These are phyloP conservation scores for Euglossa dilemma DNA, from an alignment of 1,140 invertebrate genomes.

Conservation along the genomic window DNA sequence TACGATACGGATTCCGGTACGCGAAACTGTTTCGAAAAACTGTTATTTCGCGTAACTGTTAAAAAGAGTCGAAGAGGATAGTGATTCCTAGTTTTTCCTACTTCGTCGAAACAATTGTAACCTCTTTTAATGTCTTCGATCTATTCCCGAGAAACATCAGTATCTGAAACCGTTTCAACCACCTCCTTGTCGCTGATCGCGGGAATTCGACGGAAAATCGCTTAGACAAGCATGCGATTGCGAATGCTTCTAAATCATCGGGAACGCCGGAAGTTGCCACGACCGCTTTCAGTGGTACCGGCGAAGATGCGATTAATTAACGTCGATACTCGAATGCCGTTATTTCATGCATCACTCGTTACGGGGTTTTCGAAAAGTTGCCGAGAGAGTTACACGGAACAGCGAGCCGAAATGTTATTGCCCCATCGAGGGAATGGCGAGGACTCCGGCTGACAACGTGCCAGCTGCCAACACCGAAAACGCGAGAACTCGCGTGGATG, in stretches of 20 bases:
- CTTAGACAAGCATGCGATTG: not conserved
- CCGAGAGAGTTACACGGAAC: not conserved
- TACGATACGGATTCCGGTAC: too few species aligned
- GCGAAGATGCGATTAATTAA: slow-evolving; percentile 33
- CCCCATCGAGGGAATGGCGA: not conserved
- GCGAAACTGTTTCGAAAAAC: too few species aligned
- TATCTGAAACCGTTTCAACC: too few species aligned
- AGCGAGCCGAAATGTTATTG: not conserved
- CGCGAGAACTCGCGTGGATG: not conserved
- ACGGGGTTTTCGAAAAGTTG: slow-evolving; percentile 8
- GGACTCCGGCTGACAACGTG: not conserved
- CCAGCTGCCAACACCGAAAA: not conserved
- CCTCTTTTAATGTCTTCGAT: too few species aligned
- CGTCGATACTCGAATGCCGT: not conserved
- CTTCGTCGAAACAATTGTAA: too few species aligned
- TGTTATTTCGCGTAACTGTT: too few species aligned
- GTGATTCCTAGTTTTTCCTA: too few species aligned
- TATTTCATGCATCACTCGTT: slow-evolving; percentile 15
- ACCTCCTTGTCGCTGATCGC: not conserved
- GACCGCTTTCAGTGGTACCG: not conserved
- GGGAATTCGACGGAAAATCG: not conserved
- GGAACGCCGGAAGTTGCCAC: not conserved
- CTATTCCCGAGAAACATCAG: too few species aligned
- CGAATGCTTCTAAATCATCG: not conserved
- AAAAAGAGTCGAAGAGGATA: too few species aligned